Evolutionary conservation across 2,113 vertebrate species (phyloP).

Genomic region (Tragelaphus imberbis): DNA sequence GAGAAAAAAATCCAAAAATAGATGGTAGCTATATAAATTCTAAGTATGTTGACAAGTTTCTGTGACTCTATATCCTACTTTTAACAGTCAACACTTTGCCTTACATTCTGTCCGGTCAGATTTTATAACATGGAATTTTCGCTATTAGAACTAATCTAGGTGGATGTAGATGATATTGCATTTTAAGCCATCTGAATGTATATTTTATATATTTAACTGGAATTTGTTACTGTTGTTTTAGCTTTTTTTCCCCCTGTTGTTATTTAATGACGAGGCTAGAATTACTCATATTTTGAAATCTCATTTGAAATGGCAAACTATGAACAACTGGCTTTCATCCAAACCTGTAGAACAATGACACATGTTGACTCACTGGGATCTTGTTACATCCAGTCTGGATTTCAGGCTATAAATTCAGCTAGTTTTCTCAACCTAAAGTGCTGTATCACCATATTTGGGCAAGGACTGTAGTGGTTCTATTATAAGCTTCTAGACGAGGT

Average conservation of each 20-base stretch:
- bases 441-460: not conserved
- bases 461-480: not conserved
- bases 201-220: constrained; percentile 7
- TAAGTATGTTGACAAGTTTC: constrained; percentile 25
- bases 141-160: not conserved
- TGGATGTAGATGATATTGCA: not conserved
- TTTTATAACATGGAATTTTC: not conserved
- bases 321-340: constrained; percentile 36
- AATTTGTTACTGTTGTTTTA: constrained; percentile 38
- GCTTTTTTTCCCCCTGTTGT: not conserved
- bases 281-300: not conserved
- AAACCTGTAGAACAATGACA: not conserved
- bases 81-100: not conserved
- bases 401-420: constrained; percentile 55
- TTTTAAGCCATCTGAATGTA: not conserved
- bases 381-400: constrained; percentile 51
- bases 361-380: constrained; percentile 46
- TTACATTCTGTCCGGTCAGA: not conserved
- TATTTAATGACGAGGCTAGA: constrained; percentile 44
- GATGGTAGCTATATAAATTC: constrained; percentile 37
- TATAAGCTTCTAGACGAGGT: not conserved
- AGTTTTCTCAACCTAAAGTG: constrained; percentile 12
- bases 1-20: constrained; percentile 59
- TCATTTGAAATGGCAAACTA: constrained; percentile 51
- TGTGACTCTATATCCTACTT: constrained; percentile 21